phyloP scores from a whole-genome alignment of 2,113 vertebrate genomes.

The Cyprinodon tularosa region DNA sequence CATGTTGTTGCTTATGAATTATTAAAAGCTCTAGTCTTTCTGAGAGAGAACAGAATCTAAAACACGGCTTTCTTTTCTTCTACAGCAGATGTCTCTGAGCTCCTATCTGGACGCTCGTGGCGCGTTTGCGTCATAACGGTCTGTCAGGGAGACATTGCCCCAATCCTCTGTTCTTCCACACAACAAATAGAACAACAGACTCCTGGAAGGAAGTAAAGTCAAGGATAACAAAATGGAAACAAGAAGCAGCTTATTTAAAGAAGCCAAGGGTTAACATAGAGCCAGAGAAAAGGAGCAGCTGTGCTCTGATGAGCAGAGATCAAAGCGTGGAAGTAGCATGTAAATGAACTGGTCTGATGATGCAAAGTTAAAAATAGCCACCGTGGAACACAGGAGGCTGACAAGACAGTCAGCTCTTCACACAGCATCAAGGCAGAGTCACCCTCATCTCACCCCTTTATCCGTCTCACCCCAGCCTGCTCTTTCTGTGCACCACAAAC shows the following conservation, averaged over 20 bases:
- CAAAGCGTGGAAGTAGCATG: constrained; percentile 68
- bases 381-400: constrained; percentile 38
- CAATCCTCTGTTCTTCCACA: constrained; percentile 39
- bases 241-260: too few relatives aligned
- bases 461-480: constrained; percentile 2
- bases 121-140: constrained; percentile 40
- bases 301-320: constrained; percentile 35
- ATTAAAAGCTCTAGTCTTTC: constrained; percentile 71
- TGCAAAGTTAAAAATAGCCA: constrained; percentile 71
- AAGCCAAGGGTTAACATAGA: not conserved
- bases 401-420: constrained; percentile 38
- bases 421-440: constrained; percentile 39
- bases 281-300: constrained; percentile 22
- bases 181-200: constrained; percentile 45
- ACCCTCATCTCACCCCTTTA: constrained; percentile 22
- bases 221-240: constrained; percentile 34
- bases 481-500: constrained; percentile 8
- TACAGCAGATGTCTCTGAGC: constrained; percentile 48
- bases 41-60: constrained; percentile 68
- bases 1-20: constrained; percentile 76
- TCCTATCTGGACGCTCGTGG: constrained; percentile 49
- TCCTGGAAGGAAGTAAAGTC: constrained; percentile 28
- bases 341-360: constrained; percentile 71
- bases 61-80: constrained; percentile 61
- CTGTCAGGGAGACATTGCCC: constrained; percentile 48